Percentiles rank a stretch among this genome's conserved stretches.
Conservation (phyloP, 2,113 vertebrate genomes). For the Cairina moschata region DNA sequence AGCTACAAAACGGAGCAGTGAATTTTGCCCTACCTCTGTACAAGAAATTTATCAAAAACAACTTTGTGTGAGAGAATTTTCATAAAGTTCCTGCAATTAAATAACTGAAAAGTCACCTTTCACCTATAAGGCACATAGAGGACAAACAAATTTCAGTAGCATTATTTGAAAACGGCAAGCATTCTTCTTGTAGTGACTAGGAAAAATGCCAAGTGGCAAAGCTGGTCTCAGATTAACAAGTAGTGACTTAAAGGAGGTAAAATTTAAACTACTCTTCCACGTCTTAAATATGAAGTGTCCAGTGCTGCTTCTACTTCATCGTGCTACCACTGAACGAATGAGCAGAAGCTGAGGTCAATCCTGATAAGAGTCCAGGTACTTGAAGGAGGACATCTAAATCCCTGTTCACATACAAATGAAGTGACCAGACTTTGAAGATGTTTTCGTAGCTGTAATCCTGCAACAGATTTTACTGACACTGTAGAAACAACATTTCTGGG, state of each 20-base stretch:
- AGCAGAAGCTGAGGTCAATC: not conserved
- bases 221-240: not conserved
- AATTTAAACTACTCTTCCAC: not conserved
- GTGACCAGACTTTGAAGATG: not conserved
- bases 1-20: rapidly evolving
- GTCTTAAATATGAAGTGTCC: not conserved
- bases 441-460: not conserved
- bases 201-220: not conserved
- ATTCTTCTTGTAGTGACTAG: not conserved
- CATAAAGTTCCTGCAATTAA: not conserved
- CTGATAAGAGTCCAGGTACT: not conserved
- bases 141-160: not conserved
- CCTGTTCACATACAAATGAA: not conserved
- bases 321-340: not conserved
- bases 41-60: not conserved
- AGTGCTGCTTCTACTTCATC: not conserved
- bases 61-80: not conserved
- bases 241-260: not conserved
- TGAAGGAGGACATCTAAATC: not conserved
- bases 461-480: not conserved
- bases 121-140: not conserved
- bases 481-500: not conserved
- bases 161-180: not conserved
- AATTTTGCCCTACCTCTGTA: not conserved
- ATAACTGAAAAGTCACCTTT: not conserved